Evolutionary conservation across 2,113 vertebrate species (phyloP).

Genomic region (Cricetomys ansorgei): DNA sequence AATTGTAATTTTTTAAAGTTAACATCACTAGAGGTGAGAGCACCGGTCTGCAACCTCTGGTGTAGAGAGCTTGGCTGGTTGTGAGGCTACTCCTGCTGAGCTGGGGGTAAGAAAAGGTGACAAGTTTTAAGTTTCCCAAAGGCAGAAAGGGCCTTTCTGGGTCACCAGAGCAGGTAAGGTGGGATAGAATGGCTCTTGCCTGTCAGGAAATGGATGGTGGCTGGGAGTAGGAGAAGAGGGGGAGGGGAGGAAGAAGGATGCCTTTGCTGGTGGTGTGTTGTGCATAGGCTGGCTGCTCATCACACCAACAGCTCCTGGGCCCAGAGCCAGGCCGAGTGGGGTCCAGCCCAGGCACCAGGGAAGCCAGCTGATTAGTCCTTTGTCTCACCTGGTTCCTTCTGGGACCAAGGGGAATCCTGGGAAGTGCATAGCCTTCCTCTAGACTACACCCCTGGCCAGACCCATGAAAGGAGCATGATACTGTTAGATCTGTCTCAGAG

Average conservation of each 20-base stretch:
- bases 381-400: neutral
- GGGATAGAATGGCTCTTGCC: neutral
- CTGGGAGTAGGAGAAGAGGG: neutral
- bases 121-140: neutral
- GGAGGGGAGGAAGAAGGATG: neutral
- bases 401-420: neutral
- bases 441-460: neutral
- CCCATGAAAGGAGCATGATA: neutral
- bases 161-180: neutral
- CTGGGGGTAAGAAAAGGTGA: neutral
- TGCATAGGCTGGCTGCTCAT: neutral
- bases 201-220: neutral
- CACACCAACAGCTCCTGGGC: neutral
- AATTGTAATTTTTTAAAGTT: constrained; percentile 51
- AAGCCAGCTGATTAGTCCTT: neutral
- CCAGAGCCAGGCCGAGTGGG: neutral
- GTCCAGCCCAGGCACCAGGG: neutral
- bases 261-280: neutral
- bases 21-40: neutral
- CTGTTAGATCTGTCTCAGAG: neutral
- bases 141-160: neutral
- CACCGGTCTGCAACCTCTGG: neutral
- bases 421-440: neutral
- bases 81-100: neutral
- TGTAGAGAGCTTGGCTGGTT: neutral